Base-by-base conservation (phyloP, 2,888 invertebrate genomes). In the Eilema depressum region DNA sequence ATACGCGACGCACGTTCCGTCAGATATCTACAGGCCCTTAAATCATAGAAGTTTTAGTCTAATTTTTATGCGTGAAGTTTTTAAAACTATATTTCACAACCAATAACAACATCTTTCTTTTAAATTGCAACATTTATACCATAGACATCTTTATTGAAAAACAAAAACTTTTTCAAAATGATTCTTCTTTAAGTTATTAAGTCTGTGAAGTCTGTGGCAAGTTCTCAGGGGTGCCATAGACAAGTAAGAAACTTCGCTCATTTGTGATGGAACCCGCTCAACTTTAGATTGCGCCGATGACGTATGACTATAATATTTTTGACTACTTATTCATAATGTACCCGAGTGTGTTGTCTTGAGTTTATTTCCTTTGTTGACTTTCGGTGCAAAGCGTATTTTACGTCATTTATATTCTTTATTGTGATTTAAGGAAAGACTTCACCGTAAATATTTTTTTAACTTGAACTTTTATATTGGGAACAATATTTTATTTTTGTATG, bases 221-320 rank as follows among this genome's bases (percentile, higher is more conserved):
- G 17, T 26, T 70, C 81, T 63, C 81, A 53, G 1, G 81, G 74
- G 81, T 57, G 41, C 71, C 72, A 70, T 75, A 41, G 63, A 56
- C 63, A 57, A 37, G 68, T 68, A 66, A 59, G 69, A 66, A 75
- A 81, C 75, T 78, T 73, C 56, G 28, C 62, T 80, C 83, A 80
- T 82, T 80, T 75, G 30, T 68, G 73, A 68, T 57, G 56, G 61
- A 66, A 73, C 62, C 69, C 63, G 63, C 69, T 71, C 75, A 65
- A 73, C 69, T 74, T 72, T 26, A 74, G 72, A 82, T 82, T 74
- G 62, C 62, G 12, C 56, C 37, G 56, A 62, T 78, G 76, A 82
- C 63, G 47, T 37, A 81, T 47, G 59, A 64, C 17, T 60, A 53
- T 71, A 73, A 81, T 82, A 68, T 75, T 74, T 82, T 68, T 72